phyloP scores from a whole-genome alignment of 2,113 vertebrate species.

The Narcine bancroftii region DNA sequence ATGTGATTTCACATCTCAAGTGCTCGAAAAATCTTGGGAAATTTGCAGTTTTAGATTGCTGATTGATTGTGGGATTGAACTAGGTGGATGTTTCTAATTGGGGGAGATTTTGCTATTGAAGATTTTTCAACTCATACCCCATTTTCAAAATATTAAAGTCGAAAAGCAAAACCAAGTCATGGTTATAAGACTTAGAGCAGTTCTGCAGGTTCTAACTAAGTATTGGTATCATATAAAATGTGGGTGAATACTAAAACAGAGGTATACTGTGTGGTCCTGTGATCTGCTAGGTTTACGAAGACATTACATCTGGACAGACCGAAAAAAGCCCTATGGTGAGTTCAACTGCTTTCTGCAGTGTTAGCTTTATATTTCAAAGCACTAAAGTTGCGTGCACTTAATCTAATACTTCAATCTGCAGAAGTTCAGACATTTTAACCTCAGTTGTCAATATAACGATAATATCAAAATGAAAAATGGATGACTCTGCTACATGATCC shows the following conservation, averaged over 20 bases:
- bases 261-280: background rate
- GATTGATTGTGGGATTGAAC: background rate
- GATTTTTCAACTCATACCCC: background rate
- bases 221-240: background rate
- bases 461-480: constrained; percentile 34
- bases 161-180: background rate
- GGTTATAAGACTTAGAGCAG: background rate
- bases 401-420: constrained; percentile 16
- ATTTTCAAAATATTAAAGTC: constrained; percentile 19
- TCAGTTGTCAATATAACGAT: constrained; percentile 13
- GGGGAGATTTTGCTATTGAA: background rate
- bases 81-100: background rate
- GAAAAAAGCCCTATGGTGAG: background rate
- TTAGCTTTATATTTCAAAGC: background rate
- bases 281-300: background rate
- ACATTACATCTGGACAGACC: background rate
- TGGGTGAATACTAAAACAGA: background rate
- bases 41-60: background rate
- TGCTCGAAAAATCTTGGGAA: no score
- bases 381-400: constrained; percentile 7
- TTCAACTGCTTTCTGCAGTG: background rate
- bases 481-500: background rate
- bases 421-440: constrained; percentile 16
- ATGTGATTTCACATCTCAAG: background rate
- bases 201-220: background rate